A percentile compares a stretch with the other conserved stretches of the same genome.
Evolutionary conservation across 2,113 vertebrate species (phyloP).

Genomic region (Martes martes): DNA sequence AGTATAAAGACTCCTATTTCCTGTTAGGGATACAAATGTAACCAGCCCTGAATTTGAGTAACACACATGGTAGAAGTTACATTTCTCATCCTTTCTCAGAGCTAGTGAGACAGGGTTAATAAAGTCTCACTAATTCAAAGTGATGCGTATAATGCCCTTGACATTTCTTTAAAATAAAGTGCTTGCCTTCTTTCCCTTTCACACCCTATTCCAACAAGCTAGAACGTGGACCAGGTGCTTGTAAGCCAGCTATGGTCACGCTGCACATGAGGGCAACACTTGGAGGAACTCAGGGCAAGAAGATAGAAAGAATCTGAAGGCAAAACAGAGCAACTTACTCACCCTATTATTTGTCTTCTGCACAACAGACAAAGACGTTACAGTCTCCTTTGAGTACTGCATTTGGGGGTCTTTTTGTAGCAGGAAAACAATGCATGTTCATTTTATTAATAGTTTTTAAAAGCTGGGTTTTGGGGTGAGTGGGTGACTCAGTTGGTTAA

Average conservation of each 20-base stretch:
- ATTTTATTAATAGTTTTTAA: neutral
- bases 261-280: neutral
- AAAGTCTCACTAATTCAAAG: neutral
- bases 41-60: neutral
- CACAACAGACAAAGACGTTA: neutral
- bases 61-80: neutral
- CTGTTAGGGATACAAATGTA: neutral
- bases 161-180: neutral
- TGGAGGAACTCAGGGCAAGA: neutral
- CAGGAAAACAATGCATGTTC: neutral
- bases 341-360: neutral
- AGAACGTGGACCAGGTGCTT: neutral
- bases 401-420: neutral
- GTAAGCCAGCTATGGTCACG: neutral
- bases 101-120: neutral
- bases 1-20: neutral
- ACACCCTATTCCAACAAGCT: neutral
- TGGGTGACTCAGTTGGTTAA: neutral
- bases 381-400: neutral
- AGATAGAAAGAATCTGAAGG: neutral
- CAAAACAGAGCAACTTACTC: neutral
- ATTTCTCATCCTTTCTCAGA: neutral
- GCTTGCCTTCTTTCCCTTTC: neutral
- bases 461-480: neutral
- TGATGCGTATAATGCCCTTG: neutral